Percentiles rank a stretch among this genome's conserved stretches.
phyloP scores from a whole-genome alignment of 1,140 invertebrate genomes.

The Mycetomoellerius zeteki region DNA sequence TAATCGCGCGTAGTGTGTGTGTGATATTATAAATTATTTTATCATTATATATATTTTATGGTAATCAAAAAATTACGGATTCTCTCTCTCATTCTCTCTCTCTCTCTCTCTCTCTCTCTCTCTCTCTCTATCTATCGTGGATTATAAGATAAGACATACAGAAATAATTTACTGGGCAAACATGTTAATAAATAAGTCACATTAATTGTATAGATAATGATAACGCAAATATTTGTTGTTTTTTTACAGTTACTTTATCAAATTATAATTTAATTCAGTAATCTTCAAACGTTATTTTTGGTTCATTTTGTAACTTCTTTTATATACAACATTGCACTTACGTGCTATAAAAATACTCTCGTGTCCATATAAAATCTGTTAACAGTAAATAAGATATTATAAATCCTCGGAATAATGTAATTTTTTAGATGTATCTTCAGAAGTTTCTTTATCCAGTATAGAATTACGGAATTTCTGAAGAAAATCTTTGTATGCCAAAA shows the following conservation, averaged over 20 bases:
- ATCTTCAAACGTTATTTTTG: neutral
- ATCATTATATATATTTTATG: neutral
- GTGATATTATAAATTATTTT: too few species aligned
- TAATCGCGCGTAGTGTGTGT: too few species aligned
- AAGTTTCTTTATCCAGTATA: neutral
- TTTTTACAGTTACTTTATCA: neutral
- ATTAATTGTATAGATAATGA: neutral
- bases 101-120: too few species aligned
- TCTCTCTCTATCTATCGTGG: too few species aligned
- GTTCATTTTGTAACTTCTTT: neutral
- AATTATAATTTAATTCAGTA: neutral
- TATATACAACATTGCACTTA: neutral
- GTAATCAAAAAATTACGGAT: neutral
- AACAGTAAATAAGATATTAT: neutral
- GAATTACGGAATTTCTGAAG: neutral
- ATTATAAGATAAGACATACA: neutral
- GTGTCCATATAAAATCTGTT: neutral
- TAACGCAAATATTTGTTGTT: neutral
- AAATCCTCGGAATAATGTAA: neutral
- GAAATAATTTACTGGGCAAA: neutral
- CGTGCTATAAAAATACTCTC: neutral
- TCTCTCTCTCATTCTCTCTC: too few species aligned
- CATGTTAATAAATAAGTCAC: neutral
- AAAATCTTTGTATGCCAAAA: slow-evolving; percentile 85
- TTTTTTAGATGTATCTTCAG: neutral